Evolutionary conservation across 2,113 vertebrate genomes (phyloP).

Genomic region (Prinia subflava): DNA sequence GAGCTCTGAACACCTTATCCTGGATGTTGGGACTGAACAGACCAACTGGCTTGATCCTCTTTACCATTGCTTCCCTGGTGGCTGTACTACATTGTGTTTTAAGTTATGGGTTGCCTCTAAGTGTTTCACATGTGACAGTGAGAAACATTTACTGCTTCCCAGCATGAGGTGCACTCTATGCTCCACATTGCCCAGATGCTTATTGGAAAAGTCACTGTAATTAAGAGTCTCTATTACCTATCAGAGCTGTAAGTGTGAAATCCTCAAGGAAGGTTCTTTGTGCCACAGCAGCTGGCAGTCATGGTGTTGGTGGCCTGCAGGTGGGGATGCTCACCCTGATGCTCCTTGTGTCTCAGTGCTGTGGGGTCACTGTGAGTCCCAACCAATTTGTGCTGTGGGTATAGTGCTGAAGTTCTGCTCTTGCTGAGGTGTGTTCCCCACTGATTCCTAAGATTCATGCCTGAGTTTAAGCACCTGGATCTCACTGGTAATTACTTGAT

Average conservation of each 20-base stretch:
- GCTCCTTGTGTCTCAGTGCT: background rate
- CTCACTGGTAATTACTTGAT: background rate
- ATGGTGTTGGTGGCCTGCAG: background rate
- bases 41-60: background rate
- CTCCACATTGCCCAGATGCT: background rate
- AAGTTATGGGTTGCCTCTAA: background rate
- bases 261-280: background rate
- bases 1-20: background rate
- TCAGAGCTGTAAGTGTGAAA: background rate
- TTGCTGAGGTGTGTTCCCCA: accelerated
- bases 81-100: background rate
- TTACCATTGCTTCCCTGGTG: background rate
- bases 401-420: background rate
- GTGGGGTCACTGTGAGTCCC: background rate
- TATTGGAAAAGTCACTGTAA: background rate
- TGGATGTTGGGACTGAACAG: background rate
- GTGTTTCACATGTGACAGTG: background rate
- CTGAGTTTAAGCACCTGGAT: background rate
- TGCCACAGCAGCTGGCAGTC: background rate
- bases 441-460: background rate
- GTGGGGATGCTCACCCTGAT: background rate
- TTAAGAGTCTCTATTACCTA: background rate
- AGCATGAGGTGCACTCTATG: background rate
- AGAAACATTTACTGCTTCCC: background rate
- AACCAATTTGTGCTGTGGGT: background rate